A percentile compares a stretch with the other conserved stretches of the same genome.
Conservation (phyloP, 2,797 vertebrate genomes). For the Psittacula echo region DNA sequence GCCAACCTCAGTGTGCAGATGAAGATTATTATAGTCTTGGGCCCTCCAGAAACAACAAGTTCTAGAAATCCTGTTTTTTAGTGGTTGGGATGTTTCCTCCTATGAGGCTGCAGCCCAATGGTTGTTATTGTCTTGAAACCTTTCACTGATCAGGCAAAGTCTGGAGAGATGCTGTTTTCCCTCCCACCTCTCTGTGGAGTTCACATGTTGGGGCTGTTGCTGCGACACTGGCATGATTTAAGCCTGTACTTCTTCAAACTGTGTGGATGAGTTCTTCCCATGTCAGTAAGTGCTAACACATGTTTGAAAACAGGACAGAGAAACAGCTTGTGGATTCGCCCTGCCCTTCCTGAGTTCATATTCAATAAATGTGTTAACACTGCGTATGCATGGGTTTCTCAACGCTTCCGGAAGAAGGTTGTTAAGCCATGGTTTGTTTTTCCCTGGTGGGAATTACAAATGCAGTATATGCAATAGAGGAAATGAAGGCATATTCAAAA, state of each 20-base stretch:
- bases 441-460: constrained; percentile 64
- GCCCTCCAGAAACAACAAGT: not conserved
- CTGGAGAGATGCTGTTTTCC: not conserved
- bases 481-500: constrained; percentile 47
- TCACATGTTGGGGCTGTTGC: not conserved
- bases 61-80: not conserved
- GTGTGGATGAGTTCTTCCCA: constrained; percentile 50
- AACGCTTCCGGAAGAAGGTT: constrained; percentile 57
- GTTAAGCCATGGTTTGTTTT: constrained; percentile 64
- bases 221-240: constrained; percentile 8
- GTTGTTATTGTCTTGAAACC: not conserved
- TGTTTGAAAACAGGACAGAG: constrained; percentile 64
- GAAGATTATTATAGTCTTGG: not conserved
- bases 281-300: constrained; percentile 76
- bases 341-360: constrained; percentile 63
- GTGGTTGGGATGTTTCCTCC: not conserved
- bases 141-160: not conserved
- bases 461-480: constrained; percentile 46
- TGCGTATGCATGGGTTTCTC: constrained; percentile 61
- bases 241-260: constrained; percentile 40
- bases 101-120: not conserved
- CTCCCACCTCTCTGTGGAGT: not conserved
- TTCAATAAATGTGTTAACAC: constrained; percentile 66
- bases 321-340: constrained; percentile 53
- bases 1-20: not conserved